Evolutionary conservation across 2,888 invertebrate species (phyloP).

Genomic region (Petrophora chlorosata): DNA sequence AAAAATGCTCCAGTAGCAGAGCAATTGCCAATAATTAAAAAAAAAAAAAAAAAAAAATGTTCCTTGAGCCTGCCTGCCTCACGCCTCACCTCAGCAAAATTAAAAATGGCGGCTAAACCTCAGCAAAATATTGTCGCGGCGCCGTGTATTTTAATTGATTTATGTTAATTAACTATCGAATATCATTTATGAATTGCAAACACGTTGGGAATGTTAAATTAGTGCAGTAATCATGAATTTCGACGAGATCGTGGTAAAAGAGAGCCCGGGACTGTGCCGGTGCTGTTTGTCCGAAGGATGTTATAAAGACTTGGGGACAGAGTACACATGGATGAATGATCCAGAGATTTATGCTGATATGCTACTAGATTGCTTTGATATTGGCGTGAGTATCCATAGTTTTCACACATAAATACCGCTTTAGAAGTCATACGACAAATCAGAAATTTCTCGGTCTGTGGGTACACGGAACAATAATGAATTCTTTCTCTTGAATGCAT

Average conservation of each 20-base stretch:
- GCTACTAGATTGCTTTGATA: slow-evolving; percentile 77
- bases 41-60: no score
- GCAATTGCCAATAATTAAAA: no score
- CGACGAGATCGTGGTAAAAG: slow-evolving; percentile 71
- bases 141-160: neutral
- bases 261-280: slow-evolving; percentile 77
- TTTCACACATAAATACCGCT: no score
- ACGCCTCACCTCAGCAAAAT: no score
- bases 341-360: slow-evolving; percentile 79
- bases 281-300: slow-evolving; percentile 79
- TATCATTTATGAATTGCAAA: neutral
- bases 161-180: neutral
- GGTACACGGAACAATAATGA: no score
- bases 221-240: slow-evolving; percentile 65
- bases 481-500: no score
- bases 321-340: slow-evolving; percentile 76
- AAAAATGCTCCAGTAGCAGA: no score
- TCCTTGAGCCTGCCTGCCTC: no score
- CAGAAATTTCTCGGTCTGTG: no score
- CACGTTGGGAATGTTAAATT: slow-evolving; percentile 36
- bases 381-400: slow-evolving; percentile 61
- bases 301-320: slow-evolving; percentile 72
- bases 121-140: no score
- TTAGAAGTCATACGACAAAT: no score
- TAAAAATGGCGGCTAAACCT: no score